Evolutionary conservation across 2,888 invertebrate species (phyloP).

Genomic region (Sphinx pinastri): DNA sequence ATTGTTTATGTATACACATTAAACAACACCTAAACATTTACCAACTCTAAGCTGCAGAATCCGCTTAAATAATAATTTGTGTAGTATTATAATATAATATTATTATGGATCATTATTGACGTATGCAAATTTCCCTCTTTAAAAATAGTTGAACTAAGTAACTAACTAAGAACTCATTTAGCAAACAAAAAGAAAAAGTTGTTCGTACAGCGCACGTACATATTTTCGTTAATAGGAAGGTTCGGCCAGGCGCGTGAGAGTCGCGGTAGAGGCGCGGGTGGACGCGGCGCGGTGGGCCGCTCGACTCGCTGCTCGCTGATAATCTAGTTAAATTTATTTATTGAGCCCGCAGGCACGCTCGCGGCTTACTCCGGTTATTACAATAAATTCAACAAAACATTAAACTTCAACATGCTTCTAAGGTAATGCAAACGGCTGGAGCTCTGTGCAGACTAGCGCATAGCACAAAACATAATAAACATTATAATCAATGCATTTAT

Average conservation of each 20-base stretch:
- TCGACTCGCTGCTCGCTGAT: slow-evolving; percentile 28
- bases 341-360: slow-evolving; percentile 27
- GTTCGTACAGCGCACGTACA: neutral
- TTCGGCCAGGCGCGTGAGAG: slow-evolving; percentile 24
- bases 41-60: too few relatives aligned
- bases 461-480: too few relatives aligned
- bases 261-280: slow-evolving; percentile 17
- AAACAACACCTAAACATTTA: too few relatives aligned
- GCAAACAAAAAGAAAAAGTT: neutral
- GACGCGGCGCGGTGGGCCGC: slow-evolving; percentile 27
- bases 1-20: too few relatives aligned
- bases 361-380: slow-evolving; percentile 15
- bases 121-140: neutral
- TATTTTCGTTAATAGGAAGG: slow-evolving; percentile 10
- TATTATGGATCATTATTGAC: too few relatives aligned
- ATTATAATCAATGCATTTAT: too few relatives aligned
- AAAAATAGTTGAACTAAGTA: neutral
- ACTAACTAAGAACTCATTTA: neutral
- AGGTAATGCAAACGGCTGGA: too few relatives aligned
- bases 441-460: too few relatives aligned
- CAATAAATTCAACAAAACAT: slow-evolving; percentile 16
- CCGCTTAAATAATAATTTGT: too few relatives aligned
- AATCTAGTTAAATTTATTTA: slow-evolving; percentile 40
- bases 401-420: neutral
- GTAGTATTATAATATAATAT: too few relatives aligned